Evolutionary conservation across 2,888 invertebrate genomes (phyloP).

Genomic region (Thumatha senex): DNA sequence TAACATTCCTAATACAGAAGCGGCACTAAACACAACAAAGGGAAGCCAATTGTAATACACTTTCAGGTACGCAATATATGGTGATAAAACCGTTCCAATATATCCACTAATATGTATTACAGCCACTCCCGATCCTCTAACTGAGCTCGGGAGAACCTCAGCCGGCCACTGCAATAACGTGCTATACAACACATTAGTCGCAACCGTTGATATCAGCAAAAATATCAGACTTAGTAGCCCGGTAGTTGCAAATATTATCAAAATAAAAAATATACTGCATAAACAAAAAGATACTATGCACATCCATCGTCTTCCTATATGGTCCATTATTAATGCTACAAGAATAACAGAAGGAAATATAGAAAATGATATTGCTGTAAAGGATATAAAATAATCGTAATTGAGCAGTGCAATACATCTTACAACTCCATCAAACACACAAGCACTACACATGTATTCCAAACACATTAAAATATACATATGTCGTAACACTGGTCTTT

Average conservation of each 20-base stretch:
- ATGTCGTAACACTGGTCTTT: conserved; percentile 48
- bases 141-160: conserved; percentile 57
- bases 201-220: conserved; percentile 55
- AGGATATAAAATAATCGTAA: conserved; percentile 60
- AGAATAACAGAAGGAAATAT: conserved; percentile 58
- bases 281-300: conserved; percentile 40
- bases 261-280: conserved; percentile 48
- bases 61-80: conserved; percentile 38
- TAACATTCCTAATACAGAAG: conserved; percentile 18
- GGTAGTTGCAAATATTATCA: conserved; percentile 44
- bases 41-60: conserved; percentile 29
- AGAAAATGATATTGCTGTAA: conserved; percentile 57
- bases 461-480: conserved; percentile 52
- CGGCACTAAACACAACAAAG: conserved; percentile 14
- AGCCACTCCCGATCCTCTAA: conserved; percentile 58
- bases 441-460: conserved; percentile 52
- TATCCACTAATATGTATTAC: conserved; percentile 58
- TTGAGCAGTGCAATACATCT: conserved; percentile 54
- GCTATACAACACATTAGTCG: conserved; percentile 53
- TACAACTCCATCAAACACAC: conserved; percentile 56
- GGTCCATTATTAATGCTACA: conserved; percentile 46
- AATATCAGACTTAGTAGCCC: conserved; percentile 49
- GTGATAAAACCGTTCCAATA: conserved; percentile 51
- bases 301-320: conserved; percentile 1
- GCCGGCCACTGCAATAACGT: conserved; percentile 58